A percentile compares a stretch with the other conserved stretches of the same genome.
Conservation (phyloP, 64 coral and sea anemone species). For the Platygyra sinensis region DNA sequence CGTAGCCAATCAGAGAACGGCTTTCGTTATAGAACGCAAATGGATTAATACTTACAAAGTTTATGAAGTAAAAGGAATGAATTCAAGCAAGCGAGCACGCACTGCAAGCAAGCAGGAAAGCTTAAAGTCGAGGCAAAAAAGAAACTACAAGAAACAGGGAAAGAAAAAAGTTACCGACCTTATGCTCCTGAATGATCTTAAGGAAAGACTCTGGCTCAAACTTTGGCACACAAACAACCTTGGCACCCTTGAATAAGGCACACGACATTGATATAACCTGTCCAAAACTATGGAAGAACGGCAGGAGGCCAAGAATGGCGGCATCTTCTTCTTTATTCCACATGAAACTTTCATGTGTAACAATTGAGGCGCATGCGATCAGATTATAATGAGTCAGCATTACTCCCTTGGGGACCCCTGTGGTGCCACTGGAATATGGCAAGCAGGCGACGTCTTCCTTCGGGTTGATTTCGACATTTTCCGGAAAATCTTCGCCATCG, state of each 20-base stretch:
- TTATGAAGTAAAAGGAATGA: no score
- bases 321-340: background rate
- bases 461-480: slow-evolving; percentile 30
- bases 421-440: slow-evolving; percentile 83
- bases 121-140: background rate
- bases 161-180: slow-evolving; percentile 38
- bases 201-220: slow-evolving; percentile 69
- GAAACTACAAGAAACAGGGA: background rate
- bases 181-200: slow-evolving; percentile 65
- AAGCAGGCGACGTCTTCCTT: slow-evolving; percentile 73
- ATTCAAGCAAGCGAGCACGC: background rate
- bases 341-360: background rate
- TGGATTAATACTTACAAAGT: no score
- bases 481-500: slow-evolving; percentile 54
- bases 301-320: slow-evolving; percentile 61
- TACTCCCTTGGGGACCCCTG: slow-evolving; percentile 76
- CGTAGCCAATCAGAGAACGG: no score
- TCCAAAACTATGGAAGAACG: slow-evolving; percentile 69
- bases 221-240: slow-evolving; percentile 60
- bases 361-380: slow-evolving; percentile 28
- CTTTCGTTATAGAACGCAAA: no score
- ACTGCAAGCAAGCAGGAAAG: background rate
- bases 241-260: slow-evolving; percentile 12
- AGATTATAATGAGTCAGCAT: slow-evolving; percentile 86
- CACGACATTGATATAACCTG: slow-evolving; percentile 15